Percentiles rank a stretch among this genome's conserved stretches.
phyloP scores from a whole-genome alignment of 1,140 invertebrate genomes.

The Brachionus rotundiformis region DNA sequence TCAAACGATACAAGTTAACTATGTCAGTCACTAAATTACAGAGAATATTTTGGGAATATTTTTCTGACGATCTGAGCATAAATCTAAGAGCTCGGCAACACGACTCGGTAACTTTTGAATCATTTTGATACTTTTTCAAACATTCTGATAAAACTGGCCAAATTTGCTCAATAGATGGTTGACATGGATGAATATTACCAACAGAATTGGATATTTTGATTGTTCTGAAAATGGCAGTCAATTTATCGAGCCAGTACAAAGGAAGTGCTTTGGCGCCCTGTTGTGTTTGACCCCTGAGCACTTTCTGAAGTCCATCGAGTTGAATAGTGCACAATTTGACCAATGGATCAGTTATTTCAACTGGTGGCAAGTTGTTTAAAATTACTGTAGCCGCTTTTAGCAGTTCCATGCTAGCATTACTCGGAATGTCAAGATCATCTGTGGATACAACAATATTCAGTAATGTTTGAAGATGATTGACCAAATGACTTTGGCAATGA shows the following conservation, averaged over 20 bases:
- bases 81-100: conserved; percentile 70
- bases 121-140: conserved; percentile 76
- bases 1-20: conserved; percentile 76
- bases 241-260: conserved; percentile 85
- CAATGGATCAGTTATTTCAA: conserved; percentile 64
- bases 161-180: conserved; percentile 72
- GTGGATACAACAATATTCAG: conserved; percentile 77
- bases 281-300: conserved; percentile 55
- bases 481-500: conserved; percentile 77
- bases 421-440: conserved; percentile 77
- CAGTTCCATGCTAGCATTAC: conserved; percentile 78
- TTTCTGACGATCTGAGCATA: neutral
- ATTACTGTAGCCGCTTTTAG: conserved; percentile 77
- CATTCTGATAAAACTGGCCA: conserved; percentile 83
- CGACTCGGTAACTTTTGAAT: conserved; percentile 84
- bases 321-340: conserved; percentile 56
- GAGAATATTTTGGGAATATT: conserved; percentile 29
- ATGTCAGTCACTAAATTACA: conserved; percentile 64
- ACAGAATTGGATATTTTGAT: conserved; percentile 36
- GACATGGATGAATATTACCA: conserved; percentile 73
- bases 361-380: conserved; percentile 70
- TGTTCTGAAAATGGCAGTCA: conserved; percentile 78
- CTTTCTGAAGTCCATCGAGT: conserved; percentile 58
- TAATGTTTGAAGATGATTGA: conserved; percentile 76
- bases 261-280: conserved; percentile 65